phyloP scores from a whole-genome alignment of 23 tunicate genomes.

The Halocynthia roretzi region DNA sequence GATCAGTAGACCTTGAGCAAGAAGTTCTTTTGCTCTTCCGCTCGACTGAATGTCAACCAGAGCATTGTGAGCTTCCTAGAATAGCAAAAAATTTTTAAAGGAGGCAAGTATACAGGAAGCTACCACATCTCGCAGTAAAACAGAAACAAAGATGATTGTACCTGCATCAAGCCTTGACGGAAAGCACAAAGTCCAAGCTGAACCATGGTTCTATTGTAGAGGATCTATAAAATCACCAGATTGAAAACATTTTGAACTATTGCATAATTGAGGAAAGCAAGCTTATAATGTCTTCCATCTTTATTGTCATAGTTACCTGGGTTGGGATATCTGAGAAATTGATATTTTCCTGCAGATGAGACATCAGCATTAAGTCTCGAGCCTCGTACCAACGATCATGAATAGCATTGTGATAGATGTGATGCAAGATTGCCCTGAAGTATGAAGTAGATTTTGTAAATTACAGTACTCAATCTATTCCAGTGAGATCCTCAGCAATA shows the following conservation, averaged over 20 bases:
- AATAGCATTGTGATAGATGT: slow-evolving; percentile 89
- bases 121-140: no score
- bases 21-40: slow-evolving; percentile 83
- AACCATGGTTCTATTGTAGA: slow-evolving; percentile 96
- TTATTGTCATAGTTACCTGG: slow-evolving; percentile 11
- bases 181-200: slow-evolving; percentile 96
- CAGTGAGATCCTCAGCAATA: not conserved
- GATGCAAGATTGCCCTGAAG: slow-evolving; percentile 68
- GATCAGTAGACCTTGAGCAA: slow-evolving; percentile 87
- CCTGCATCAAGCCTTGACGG: slow-evolving; percentile 29
- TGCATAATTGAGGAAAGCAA: not conserved
- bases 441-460: not conserved
- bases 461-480: no score
- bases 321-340: slow-evolving; percentile 79
- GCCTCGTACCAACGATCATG: slow-evolving; percentile 97
- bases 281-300: not conserved
- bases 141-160: not conserved
- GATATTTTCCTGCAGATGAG: slow-evolving; percentile 89
- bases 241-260: not conserved
- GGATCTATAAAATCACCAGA: slow-evolving; percentile 13
- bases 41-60: slow-evolving; percentile 97
- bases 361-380: slow-evolving; percentile 94
- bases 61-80: slow-evolving; percentile 90
- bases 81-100: not conserved
- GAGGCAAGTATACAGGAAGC: no score